Conservation (phyloP, 2,113 vertebrate species). For the Chitala chitala region DNA sequence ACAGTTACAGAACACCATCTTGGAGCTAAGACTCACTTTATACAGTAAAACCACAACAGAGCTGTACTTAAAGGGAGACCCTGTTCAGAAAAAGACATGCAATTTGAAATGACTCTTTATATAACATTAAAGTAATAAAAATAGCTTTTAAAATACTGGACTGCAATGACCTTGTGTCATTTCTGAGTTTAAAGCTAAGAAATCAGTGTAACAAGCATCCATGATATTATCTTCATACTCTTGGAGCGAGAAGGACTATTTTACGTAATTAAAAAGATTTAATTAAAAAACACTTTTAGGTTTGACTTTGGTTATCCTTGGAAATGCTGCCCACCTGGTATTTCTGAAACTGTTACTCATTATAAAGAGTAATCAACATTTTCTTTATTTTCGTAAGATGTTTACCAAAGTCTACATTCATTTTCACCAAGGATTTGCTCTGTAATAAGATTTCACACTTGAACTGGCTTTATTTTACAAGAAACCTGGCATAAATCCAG, state of each 20-base stretch:
- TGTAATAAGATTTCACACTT: slow-evolving; percentile 5
- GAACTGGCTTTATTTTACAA: slow-evolving; percentile 8
- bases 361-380: not conserved
- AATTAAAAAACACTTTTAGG: not conserved
- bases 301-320: not conserved
- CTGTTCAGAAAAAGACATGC: not conserved
- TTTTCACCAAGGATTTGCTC: not conserved
- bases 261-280: not conserved
- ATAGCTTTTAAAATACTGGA: not conserved
- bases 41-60: not conserved
- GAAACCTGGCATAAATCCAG: not conserved
- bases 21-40: not conserved
- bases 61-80: not conserved
- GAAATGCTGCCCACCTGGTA: not conserved
- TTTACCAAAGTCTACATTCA: not conserved
- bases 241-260: not conserved
- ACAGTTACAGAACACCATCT: not conserved
- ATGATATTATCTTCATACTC: not conserved
- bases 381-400: not conserved
- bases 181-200: not conserved
- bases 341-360: not conserved
- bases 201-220: not conserved
- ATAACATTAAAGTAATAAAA: not conserved
- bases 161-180: not conserved
- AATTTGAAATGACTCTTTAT: not conserved